These are phyloP conservation scores for Herminia tarsipennalis DNA, from an alignment of 2,888 invertebrate genomes.

Conservation along the genomic window DNA sequence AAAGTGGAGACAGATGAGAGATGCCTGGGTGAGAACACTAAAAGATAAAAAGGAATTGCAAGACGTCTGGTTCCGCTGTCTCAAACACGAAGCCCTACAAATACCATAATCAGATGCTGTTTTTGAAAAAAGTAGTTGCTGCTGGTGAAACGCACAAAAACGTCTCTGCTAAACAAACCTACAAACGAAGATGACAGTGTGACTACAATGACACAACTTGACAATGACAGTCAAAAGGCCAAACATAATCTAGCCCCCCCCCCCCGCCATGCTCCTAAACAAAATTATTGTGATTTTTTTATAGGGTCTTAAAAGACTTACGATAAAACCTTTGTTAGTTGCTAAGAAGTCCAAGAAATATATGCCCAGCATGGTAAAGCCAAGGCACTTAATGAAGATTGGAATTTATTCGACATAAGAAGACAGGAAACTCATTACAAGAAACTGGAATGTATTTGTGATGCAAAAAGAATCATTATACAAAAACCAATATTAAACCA, in stretches of 20 bases:
- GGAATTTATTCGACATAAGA: no score
- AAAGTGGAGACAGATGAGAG: conserved; percentile 22
- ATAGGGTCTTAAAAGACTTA: no score
- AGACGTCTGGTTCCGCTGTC: conserved; percentile 16
- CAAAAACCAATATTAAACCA: no score
- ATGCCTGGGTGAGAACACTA: conserved; percentile 18
- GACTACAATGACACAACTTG: conserved; percentile 20
- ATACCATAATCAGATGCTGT: conserved; percentile 38
- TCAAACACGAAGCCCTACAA: conserved; percentile 38
- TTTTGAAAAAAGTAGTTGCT: conserved; percentile 38
- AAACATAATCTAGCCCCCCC: conserved; percentile 32
- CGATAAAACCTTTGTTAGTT: no score
- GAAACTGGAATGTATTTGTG: no score
- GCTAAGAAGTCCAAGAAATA: no score
- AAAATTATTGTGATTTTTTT: no score
- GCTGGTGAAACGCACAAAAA: conserved; percentile 35
- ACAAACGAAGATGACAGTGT: conserved; percentile 18
- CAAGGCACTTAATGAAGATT: no score
- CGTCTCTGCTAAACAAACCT: conserved; percentile 17
- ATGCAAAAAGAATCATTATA: no score
- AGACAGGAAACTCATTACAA: no score
- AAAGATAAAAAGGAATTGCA: conserved; percentile 1
- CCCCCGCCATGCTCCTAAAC: no score
- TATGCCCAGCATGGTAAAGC: no score
- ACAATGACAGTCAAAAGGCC: conserved; percentile 34